Evolutionary conservation across 2,113 vertebrate species (phyloP), one percentile per base, ranked within the genome.

Genomic region (Hippocampus abdominalis): DNA sequence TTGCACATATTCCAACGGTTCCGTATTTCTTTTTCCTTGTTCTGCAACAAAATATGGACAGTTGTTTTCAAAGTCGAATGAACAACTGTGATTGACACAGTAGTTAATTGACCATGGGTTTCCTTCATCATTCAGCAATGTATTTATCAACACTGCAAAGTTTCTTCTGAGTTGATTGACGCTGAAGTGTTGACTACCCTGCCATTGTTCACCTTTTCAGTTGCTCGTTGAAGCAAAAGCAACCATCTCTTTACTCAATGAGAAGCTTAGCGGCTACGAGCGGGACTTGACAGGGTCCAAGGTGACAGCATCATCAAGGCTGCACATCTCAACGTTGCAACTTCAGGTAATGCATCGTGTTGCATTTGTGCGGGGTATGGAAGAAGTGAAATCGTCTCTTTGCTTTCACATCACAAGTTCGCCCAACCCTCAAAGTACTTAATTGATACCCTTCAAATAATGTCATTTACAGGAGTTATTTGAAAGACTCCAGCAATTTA

Each of bases 311-410:
- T 46, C 64, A 0, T 71, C 70, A 1, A 76, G 25, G 29, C 81
- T 92, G 8, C 68, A 84, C 0, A 44, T 72, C 1, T 89, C 84
- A 0, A 48, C 67, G 1, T n/a, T 0, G 29, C 75, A 79, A 15
- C 72, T 92, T 15, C 77, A 91, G 88, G 90, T 93, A 72, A 49
- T 49, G 46, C 46, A 49, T 20, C 6, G 1, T 7, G 12, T 44
- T 44, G 42, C 12, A 44, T 44, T 44, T 12, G 42, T 12, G 13
- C 15, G 15, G 57, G 0, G 57, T 29, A 15, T 16, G 29, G 53
- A 57, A 3, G 15, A 10, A 10, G 18, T 60, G 2, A 59, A 7
- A 20, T 32, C 0, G 4, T 18, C 57, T 60, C 25, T 40, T 63
- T 21, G 11, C 21, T 63, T 63, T 42, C 21, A 63, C 8, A 63